These are phyloP conservation scores for Crotophaga sulcirostris DNA, from an alignment of 2,113 vertebrate species.

Conservation along the genomic window DNA sequence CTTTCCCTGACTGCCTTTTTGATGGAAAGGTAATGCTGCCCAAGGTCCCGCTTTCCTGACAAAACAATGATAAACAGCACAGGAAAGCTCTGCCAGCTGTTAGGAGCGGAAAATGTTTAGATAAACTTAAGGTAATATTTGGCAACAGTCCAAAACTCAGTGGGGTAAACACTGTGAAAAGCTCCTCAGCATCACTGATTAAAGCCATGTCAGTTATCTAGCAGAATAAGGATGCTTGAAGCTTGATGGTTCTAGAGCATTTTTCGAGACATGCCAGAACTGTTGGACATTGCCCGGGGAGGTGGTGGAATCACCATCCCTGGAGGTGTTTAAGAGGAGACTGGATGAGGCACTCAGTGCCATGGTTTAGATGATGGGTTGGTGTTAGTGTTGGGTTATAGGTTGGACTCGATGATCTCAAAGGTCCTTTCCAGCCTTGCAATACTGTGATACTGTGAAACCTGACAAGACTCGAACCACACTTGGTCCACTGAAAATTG, in stretches of 20 bases:
- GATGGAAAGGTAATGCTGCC: neutral
- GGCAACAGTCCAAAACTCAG: neutral
- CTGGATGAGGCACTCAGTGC: too few species aligned
- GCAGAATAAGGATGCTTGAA: neutral
- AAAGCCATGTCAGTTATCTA: accelerated
- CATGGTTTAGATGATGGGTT: too few species aligned
- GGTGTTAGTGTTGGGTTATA: too few species aligned
- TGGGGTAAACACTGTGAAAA: neutral
- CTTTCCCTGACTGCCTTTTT: neutral
- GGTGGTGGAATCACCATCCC: too few species aligned
- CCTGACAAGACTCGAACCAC: neutral
- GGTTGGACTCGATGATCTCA: too few species aligned
- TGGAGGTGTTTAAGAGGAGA: too few species aligned
- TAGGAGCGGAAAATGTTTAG: neutral
- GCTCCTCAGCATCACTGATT: neutral
- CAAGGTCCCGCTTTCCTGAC: neutral
- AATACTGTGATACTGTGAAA: too few species aligned
- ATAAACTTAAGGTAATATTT: neutral
- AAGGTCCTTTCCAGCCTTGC: too few species aligned
- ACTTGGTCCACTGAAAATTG: neutral
- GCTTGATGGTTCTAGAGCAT: neutral
- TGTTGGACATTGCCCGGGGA: neutral
- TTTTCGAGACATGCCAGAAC: neutral
- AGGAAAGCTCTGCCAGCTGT: neutral
- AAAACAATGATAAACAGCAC: neutral